phyloP scores from a whole-genome alignment of 2,888 invertebrate species.

The Leucophenga montana region DNA sequence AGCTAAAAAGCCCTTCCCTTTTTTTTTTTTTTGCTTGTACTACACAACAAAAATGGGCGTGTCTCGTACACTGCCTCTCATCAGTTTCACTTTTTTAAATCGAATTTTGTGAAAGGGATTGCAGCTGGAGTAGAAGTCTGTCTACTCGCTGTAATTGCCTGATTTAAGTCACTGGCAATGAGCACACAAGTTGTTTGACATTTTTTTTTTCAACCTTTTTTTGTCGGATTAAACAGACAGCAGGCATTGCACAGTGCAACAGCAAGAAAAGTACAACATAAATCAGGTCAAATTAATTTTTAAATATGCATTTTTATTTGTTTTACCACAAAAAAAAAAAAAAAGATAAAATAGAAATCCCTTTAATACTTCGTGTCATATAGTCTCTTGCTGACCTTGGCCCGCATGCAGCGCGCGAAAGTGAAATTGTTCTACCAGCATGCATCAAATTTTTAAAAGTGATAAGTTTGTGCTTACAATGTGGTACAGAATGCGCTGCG shows the following conservation, averaged over 20 bases:
- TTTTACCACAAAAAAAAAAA: constrained; percentile 15
- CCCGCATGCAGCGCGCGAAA: not conserved
- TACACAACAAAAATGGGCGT: not conserved
- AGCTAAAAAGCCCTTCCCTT: constrained; percentile 10
- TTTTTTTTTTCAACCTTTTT: too few relatives aligned
- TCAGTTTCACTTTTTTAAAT: too few relatives aligned
- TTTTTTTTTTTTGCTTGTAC: not conserved
- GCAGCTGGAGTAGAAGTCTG: too few relatives aligned
- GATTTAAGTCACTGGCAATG: not conserved
- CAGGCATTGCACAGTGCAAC: too few relatives aligned
- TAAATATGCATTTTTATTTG: too few relatives aligned
- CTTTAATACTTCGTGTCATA: constrained; percentile 42
- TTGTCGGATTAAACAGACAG: too few relatives aligned
- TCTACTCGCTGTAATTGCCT: not conserved
- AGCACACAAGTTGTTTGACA: too few relatives aligned
- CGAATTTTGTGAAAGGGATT: constrained; percentile 4
- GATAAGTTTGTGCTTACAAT: constrained; percentile 47
- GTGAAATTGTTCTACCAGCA: constrained; percentile 46
- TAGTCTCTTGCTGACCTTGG: too few relatives aligned
- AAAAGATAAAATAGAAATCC: constrained; percentile 37
- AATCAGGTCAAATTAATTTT: too few relatives aligned
- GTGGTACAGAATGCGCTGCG: not conserved
- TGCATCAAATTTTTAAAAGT: constrained; percentile 44
- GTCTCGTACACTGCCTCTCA: too few relatives aligned
- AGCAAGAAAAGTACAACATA: too few relatives aligned